Evolutionary conservation across 2,797 vertebrate species (phyloP), one percentile per base, ranked within the genome.

Genomic region (Pseudomugil gertrudae): DNA sequence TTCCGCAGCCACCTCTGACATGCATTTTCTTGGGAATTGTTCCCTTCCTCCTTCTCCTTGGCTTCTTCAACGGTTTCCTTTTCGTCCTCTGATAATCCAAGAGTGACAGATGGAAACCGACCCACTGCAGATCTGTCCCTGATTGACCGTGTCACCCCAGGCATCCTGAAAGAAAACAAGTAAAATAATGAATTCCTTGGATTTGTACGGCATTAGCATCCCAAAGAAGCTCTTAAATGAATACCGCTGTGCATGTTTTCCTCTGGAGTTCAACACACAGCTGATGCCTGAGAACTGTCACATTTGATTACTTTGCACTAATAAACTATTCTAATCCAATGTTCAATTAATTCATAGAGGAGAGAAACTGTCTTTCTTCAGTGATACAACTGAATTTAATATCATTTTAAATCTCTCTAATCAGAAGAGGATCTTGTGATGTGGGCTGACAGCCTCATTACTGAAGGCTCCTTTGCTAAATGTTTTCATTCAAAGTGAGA

Each of bases 21-120:
- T 0, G 48, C 69, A 5, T 69, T 84, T 30, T 62, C 73, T 32
- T 71, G 19, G 7, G 55, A 33, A 1, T 5, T 30, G 0, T 68
- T 5, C 1, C 29, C 23, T 17, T 78, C 69, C 3, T 84, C 73
- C 0, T 3, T 6, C 6, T 30, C 29, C 6, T 30, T 6, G 6
- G 63, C 33, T 29, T 85, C 59, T 26, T 87, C 75, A 0, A n/a
- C 40, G 2, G 74, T 66, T 8, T 56, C 57, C 0, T 36, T 61
- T 5, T 29, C 8, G 10, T 90, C 83, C 0, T 89, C 88, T 9
- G 15, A 59, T 50, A 68, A 76, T 17, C 45, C 69, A 3, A 90
- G 36, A 5, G 87, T 87, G 69, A 90, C 82, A 0, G 74, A 26
- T 13, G 93, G 91, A 66, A 93, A 94, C 13, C 93, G 90, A 9